Evolutionary conservation across 2,888 invertebrate species (phyloP), one percentile per base, ranked within the genome.

Genomic region (Tenthredo livida): DNA sequence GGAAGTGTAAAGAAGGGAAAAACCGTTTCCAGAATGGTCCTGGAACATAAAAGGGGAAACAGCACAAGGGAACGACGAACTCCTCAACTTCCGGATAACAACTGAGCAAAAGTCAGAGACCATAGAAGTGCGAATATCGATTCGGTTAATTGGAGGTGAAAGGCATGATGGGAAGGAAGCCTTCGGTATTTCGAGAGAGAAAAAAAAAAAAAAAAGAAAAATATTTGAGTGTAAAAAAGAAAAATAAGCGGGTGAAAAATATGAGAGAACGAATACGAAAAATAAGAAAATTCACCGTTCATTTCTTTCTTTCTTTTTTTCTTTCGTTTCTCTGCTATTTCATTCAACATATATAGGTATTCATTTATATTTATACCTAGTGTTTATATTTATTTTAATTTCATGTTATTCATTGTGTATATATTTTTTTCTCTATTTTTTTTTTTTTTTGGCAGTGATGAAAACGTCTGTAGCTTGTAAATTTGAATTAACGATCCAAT

Each of bases 401-500:
- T 50, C 15, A 0, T 10, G 15, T 50, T 25, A 9, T 43, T 73
- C 43, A 12, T 43, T 7, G 3, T 25, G n/a, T n/a, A n/a, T n/a
- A n/a, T n/a, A n/a, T 47, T 25, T 12, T 40, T 73, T 40, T 9
- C 29, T 50, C 17, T 25, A 17, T 17, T 12, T 15, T 29, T 21
- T 47, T 21, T 12, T 73, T 10, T 29, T 72, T 40, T 40, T 5
- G 37, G 37, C 37, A 73, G 73, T 43, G 73, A 73, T 17, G 73
- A 43, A 43, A 43, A 73, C 73, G 47, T 29, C 50, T 77, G 77
- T 58, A 80, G 25, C 15, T 25, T 29, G 50, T 80, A 80, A 80
- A 80, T 80, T 80, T 61, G 37, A 80, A 80, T 80, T 80, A 80
- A 80, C 78, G 78, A 80, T 61, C 78, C 78, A 80, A 80, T 80